Evolutionary conservation across 37 sponge, comb jelly and placozoan genomes (phyloP), one percentile per base, ranked within the genome.

Genomic region (Trichoplax adhaerens): DNA sequence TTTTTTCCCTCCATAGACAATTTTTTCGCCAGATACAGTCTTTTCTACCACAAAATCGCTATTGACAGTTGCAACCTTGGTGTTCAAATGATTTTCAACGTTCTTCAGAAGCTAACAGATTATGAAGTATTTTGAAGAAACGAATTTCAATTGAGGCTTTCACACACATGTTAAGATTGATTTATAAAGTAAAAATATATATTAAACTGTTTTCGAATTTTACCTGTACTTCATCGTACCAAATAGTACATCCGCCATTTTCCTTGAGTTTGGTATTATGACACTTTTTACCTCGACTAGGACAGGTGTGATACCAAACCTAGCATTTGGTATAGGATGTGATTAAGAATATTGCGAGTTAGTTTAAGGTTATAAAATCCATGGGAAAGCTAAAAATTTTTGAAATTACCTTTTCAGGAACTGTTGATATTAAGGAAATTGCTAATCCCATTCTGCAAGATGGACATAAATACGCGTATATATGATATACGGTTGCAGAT

Each of bases 231-330:
- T 94, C 96, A 58, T 94, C 75, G 72, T 94, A 94, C 96, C 96
- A 94, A 57, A 94, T 94, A 79, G 88, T 77, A 69, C 96, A 94
- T 52, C 96, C 96, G 7, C 96, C 96, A 1, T 79, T 57, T 47
- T 89, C 91, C 67, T 63, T 50, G 56, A 94, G 78, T n/a, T 76
- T 46, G 7, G 91, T 85, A 80, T 94, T 94, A 71, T 71, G 60
- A 74, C 96, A 94, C 50, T 60, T 73, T 80, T 87, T 86, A 3
- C 95, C 95, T 56, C 83, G 65, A 64, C 79, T 89, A 48, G 83
- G 83, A 73, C 95, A 94, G 63, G 68, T 72, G 77, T 94, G 95
- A 63, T 94, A 94, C 95, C 95, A 94, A 48, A 94, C 95, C 88
- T 87, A 65, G 7, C 0, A 3, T 10, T 49, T n/a, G 6, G 7